These are phyloP conservation scores for Hymenochirus boettgeri DNA, from an alignment of 2,113 vertebrate species.

Conservation along the genomic window DNA sequence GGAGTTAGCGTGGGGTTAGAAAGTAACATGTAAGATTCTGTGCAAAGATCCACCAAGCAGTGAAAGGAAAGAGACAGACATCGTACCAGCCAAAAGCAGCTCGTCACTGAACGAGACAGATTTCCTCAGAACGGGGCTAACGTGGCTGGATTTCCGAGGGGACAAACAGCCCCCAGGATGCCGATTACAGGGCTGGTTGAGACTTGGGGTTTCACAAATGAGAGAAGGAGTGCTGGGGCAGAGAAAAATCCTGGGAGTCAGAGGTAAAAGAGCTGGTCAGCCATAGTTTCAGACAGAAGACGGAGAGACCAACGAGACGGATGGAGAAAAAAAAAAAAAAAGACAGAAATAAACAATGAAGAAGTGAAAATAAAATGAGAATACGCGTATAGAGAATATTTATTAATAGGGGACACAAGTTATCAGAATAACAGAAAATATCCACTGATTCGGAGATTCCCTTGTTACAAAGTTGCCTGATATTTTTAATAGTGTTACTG, in stretches of 20 bases:
- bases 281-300: slow-evolving; percentile 68
- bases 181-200: slow-evolving; percentile 73
- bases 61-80: slow-evolving; percentile 57
- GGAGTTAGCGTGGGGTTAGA: not conserved
- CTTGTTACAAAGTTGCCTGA: too few relatives aligned
- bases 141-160: slow-evolving; percentile 73
- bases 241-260: slow-evolving; percentile 80
- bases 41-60: slow-evolving; percentile 20
- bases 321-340: slow-evolving; percentile 48
- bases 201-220: slow-evolving; percentile 72
- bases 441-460: too few relatives aligned
- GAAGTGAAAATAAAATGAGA: slow-evolving; percentile 44
- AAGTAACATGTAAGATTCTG: not conserved
- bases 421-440: slow-evolving; percentile 43
- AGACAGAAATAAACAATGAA: slow-evolving; percentile 55
- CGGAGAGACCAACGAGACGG: slow-evolving; percentile 57
- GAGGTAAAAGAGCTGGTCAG: slow-evolving; percentile 69
- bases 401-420: slow-evolving; percentile 15
- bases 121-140: slow-evolving; percentile 92
- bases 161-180: slow-evolving; percentile 65
- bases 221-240: slow-evolving; percentile 86
- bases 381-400: slow-evolving; percentile 46
- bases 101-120: slow-evolving; percentile 96
- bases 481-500: too few relatives aligned
- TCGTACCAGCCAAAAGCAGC: slow-evolving; percentile 95